Conservation (phyloP, 1,140 invertebrate genomes). For the Teleogryllus occipitalis region DNA sequence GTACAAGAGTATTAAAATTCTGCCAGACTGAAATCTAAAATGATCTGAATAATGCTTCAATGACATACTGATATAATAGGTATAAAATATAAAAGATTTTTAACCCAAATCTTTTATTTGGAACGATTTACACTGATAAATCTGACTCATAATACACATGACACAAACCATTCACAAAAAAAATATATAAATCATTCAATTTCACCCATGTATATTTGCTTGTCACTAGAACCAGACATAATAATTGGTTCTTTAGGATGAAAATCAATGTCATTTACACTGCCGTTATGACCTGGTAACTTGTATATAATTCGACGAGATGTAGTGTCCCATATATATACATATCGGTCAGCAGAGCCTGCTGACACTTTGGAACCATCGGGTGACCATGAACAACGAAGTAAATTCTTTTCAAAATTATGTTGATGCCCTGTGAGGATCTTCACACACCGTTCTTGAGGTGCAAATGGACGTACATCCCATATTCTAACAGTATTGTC, state of each 20-base stretch:
- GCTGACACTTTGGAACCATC: conserved; percentile 78
- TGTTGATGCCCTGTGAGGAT: conserved; percentile 90
- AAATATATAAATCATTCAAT: conserved; percentile 50
- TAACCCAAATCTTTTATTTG: too few species aligned
- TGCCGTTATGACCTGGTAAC: conserved; percentile 94
- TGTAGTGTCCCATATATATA: conserved; percentile 96
- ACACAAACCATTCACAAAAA: background rate
- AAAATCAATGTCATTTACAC: conserved; percentile 94
- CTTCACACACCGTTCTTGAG: conserved; percentile 87
- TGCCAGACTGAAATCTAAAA: too few species aligned
- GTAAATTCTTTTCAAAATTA: conserved; percentile 94
- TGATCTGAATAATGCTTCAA: too few species aligned
- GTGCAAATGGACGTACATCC: conserved; percentile 64
- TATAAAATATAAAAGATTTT: too few species aligned
- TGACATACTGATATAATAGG: too few species aligned
- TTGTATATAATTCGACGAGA: conserved; percentile 88
- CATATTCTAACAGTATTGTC: conserved; percentile 79
- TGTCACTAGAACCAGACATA: conserved; percentile 90
- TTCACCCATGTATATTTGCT: conserved; percentile 92
- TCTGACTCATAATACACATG: background rate
- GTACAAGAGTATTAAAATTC: too few species aligned
- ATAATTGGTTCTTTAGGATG: conserved; percentile 92
- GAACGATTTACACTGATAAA: background rate
- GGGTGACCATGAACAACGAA: conserved; percentile 81
- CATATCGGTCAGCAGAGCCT: conserved; percentile 90